Conservation (phyloP, 2,113 vertebrate species). For the Stegostoma tigrinum region DNA sequence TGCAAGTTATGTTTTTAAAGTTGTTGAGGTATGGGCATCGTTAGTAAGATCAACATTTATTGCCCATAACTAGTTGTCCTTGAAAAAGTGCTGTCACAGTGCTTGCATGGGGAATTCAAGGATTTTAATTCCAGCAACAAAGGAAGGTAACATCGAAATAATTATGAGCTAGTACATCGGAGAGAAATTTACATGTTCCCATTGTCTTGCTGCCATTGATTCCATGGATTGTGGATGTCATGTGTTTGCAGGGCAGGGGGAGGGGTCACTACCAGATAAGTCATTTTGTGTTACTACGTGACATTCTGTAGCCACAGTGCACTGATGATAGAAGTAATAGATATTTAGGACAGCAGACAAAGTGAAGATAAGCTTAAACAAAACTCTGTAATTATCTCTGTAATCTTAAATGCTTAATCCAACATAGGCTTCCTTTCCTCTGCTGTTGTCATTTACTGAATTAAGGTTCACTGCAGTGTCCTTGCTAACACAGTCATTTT, state of each 20-base stretch:
- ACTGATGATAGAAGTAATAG: not conserved
- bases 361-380: not conserved
- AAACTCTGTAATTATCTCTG: not conserved
- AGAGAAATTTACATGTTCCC: not conserved
- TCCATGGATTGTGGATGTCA: not conserved
- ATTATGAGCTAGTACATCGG: not conserved
- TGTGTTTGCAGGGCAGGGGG: not conserved
- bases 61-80: not conserved
- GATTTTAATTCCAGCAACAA: not conserved
- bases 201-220: not conserved
- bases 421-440: not conserved
- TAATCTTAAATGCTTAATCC: not conserved
- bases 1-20: not conserved
- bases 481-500: not conserved
- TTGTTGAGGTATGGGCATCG: not conserved
- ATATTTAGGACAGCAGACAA: not conserved
- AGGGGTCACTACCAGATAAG: not conserved
- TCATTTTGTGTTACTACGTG: not conserved
- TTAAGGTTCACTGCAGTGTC: not conserved
- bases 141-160: not conserved
- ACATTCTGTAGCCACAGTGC: not conserved
- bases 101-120: not conserved
- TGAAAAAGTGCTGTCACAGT: not conserved
- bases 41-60: not conserved
- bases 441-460: not conserved